Conservation (phyloP, 2,888 invertebrate species). For the Zhuqinia jingwanae region DNA sequence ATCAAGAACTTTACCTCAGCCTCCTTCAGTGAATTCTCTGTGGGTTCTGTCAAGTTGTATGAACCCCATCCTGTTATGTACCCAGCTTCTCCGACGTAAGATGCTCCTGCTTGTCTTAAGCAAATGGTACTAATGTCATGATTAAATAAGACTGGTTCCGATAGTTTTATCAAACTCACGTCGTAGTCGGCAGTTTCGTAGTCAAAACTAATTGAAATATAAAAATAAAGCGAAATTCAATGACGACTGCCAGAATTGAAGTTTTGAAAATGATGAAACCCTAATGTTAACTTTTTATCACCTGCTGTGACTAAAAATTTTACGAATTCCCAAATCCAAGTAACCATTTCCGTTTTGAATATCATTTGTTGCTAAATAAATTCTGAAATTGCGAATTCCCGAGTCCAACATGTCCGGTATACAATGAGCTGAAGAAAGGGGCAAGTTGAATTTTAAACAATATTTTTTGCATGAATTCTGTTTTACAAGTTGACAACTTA, state of each 20-base stretch:
- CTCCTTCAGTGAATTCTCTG: conserved; percentile 66
- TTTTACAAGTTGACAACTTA: neutral
- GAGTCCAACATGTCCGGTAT: conserved; percentile 71
- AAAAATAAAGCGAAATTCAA: neutral
- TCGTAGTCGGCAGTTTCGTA: conserved; percentile 84
- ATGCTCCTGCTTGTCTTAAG: conserved; percentile 80
- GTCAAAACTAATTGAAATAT: conserved; percentile 43
- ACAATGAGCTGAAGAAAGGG: conserved; percentile 75
- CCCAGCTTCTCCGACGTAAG: conserved; percentile 22
- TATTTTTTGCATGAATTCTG: too few species aligned
- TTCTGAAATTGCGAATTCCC: conserved; percentile 67
- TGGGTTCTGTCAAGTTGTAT: conserved; percentile 64
- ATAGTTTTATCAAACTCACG: conserved; percentile 89
- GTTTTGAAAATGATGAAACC: neutral
- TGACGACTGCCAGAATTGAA: neutral
- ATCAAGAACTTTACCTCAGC: conserved; percentile 45
- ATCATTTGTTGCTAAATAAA: conserved; percentile 75
- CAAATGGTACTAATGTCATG: conserved; percentile 89
- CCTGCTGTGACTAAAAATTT: conserved; percentile 51
- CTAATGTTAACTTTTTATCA: neutral
- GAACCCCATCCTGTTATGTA: conserved; percentile 71
- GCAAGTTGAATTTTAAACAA: too few species aligned
- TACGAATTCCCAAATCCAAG: conserved; percentile 49
- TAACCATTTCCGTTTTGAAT: conserved; percentile 55
- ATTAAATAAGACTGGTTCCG: conserved; percentile 88